phyloP scores from a whole-genome alignment of 1,140 invertebrate species.

The Physella acuta region DNA sequence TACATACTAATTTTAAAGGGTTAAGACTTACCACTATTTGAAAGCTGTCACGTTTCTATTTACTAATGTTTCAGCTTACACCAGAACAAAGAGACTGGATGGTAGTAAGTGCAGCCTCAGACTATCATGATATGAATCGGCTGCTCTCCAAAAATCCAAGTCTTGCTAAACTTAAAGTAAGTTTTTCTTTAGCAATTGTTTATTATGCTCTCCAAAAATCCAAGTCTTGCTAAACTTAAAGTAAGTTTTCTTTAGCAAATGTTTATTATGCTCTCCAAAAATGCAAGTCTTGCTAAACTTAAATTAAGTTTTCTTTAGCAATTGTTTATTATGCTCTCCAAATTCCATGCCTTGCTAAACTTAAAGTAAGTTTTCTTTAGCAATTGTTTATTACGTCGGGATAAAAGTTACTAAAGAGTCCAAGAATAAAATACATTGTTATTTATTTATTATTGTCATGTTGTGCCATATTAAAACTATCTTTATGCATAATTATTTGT shows the following conservation, averaged over 20 bases:
- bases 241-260: no score
- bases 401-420: no score
- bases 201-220: slow-evolving; percentile 43
- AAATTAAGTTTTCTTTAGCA: no score
- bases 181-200: no score
- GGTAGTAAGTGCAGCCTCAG: slow-evolving; percentile 34
- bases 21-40: neutral
- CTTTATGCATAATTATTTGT: no score
- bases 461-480: no score
- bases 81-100: slow-evolving; percentile 46
- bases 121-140: slow-evolving; percentile 46
- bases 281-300: slow-evolving; percentile 37
- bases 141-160: slow-evolving; percentile 39
- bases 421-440: no score
- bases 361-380: slow-evolving; percentile 37
- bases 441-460: no score
- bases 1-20: no score
- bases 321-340: no score
- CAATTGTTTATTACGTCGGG: no score
- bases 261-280: slow-evolving; percentile 43
- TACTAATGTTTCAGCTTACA: slow-evolving; percentile 34
- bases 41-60: neutral
- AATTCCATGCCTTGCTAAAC: slow-evolving; percentile 38
- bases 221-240: slow-evolving; percentile 37
- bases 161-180: slow-evolving; percentile 40